Base-by-base conservation (phyloP, 2,113 vertebrate genomes). In the Siniperca knerii region DNA sequence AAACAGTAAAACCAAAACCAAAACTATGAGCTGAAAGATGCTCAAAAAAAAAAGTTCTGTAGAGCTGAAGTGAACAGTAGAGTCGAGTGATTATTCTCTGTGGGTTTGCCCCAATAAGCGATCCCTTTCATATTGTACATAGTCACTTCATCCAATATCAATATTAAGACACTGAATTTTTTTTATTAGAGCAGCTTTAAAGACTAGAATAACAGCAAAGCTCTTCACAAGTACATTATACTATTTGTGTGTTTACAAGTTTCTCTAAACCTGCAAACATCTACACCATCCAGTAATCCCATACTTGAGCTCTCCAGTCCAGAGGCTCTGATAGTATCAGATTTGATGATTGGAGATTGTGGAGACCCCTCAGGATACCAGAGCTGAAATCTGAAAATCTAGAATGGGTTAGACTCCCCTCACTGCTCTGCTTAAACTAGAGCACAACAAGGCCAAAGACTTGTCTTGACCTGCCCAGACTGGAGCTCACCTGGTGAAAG, bases 381-480 rank as follows among this genome's bases (percentile, higher is more conserved):
- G 40, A 20, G 33, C 2, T 76, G 23, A 61, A 67, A 76, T 87
- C 70, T 82, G 48, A 25, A 67, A 67, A 71, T 84, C 83, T 64
- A 58, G 70, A 79, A 40, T n/a, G 62, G 71, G 77, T 40, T 65
- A 67, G 64, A 78, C 78, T 82, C 87, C 65, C 86, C 44, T 85
- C 77, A 81, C 52, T 70, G 87, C 83, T 87, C 70, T 62, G 50
- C 73, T 78, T 46, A 54, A 89, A 84, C 55, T 72, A 25, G 44
- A 89, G 73, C 80, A 81, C 21, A 88, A 86, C 83, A 80, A 72
- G 81, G 75, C 25, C 73, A 54, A 68, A 72, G 78, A 64, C 91
- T 25, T 93, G 94, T 78, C 81, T 33, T 74, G 80, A 82, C 93
- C 86, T 86, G 94, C 87, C 81, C 78, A 29, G 44, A 37, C 29